Base-by-base conservation (phyloP, 2,888 invertebrate species). In the Drosophila pegasa region DNA sequence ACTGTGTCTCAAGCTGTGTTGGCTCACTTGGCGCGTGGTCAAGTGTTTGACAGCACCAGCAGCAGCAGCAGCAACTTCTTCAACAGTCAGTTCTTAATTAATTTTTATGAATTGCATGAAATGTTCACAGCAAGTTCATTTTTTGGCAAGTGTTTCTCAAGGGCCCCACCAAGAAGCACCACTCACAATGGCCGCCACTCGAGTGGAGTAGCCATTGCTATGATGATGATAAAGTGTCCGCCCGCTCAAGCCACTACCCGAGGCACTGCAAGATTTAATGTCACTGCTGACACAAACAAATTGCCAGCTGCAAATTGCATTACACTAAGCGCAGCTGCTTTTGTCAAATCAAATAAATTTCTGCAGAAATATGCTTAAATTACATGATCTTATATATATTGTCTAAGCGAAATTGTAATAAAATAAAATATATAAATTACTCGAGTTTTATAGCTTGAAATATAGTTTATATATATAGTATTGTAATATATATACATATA, bases 51-150 rank as follows among this genome's bases (percentile, higher is more conserved):
- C 83, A 86, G 69, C 55, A 38, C 1, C 12, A 22, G 38, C 33
- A 33, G 9, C 14, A 43, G 33, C 60, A 45, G 6, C 43, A 58
- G 33, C 58, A 58, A 52, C 57, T 62, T 57, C 63, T 60, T 59
- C 62, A 61, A 48, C 62, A 69, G 64, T 60, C 61, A 74, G 70
- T 84, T 87, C 87, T 83, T 83, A 83, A 83, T 83, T 87, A 85
- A 87, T 84, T 84, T 87, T 80, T 82, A 85, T 84, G 82, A 87
- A 87, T 85, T 87, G 80, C 80, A 77, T 71, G 63, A 77, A 81
- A 71, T 84, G 65, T 75, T 62, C 81, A 52, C 71, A 71, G 69
- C 61, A 56, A 78, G 68, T 71, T 82, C 63, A 71, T 55, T 75
- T 85, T 75, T 85, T 29, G 87, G 67, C 80, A 75, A 81, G 81